These are phyloP conservation scores for Paralvinella palmiformis DNA, from an alignment of 1,140 invertebrate genomes.

Conservation along the genomic window DNA sequence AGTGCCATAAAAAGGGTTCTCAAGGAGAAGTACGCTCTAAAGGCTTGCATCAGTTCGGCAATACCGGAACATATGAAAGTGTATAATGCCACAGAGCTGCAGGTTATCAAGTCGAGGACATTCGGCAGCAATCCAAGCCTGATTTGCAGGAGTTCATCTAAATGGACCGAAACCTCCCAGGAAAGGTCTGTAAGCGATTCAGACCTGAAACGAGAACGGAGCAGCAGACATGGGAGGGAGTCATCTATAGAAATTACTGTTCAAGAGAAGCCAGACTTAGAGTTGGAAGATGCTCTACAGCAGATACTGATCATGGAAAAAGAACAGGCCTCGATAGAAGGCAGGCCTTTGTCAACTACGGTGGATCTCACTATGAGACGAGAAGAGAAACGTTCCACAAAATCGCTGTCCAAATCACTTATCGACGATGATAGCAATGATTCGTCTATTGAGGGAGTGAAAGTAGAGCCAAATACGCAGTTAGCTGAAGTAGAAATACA, in stretches of 20 bases:
- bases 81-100: neutral
- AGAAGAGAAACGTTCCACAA: too few relatives aligned
- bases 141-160: neutral
- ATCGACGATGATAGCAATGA: neutral
- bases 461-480: neutral
- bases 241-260: constrained; percentile 4
- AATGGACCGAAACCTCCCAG: neutral
- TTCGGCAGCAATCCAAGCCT: neutral
- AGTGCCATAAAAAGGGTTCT: constrained; percentile 37
- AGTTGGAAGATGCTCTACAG: neutral
- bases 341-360: neutral
- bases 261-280: neutral
- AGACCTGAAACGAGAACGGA: neutral
- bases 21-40: constrained; percentile 35
- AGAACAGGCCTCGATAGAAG: neutral
- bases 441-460: neutral
- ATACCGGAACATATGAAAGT: constrained; percentile 31
- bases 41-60: constrained; percentile 39
- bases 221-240: neutral
- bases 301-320: constrained; percentile 5
- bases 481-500: neutral
- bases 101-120: neutral
- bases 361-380: neutral
- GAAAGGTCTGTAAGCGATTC: constrained; percentile 2
- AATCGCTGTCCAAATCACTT: too few relatives aligned